Base-by-base conservation (phyloP, 2,113 vertebrate genomes). In the Mobula hypostoma region DNA sequence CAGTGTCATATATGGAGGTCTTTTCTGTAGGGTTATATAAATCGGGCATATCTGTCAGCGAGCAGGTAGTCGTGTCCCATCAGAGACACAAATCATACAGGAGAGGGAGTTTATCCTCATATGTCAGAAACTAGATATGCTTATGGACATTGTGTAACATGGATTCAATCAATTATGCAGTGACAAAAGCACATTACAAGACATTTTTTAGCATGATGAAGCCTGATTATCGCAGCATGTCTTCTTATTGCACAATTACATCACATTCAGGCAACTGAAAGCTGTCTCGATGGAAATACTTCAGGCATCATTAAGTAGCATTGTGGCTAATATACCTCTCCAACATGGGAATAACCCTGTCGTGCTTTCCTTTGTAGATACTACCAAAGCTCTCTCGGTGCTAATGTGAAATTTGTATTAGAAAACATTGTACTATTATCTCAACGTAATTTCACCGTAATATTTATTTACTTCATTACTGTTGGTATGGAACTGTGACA, bases 161-260 rank as follows among this genome's bases (percentile, higher is more conserved):
- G 58, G 58, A 88, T 88, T 88, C 85, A 88, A 66, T 66, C 85
- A 88, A 88, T 88, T 88, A 32, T 88, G 58, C 29, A 66, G 85
- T 32, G n/a, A 63, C 85, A 66, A 88, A 66, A 88, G 61, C n/a
- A 32, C 29, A 66, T 88, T 88, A 88, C 85, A 66, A 66, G 61
- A 32, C 61, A 32, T 88, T 88, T 63, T 66, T n/a, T 88, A 32
- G 61, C 15, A 15, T 66, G 85, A 88, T 66, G 85, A 88, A 88
- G 85, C 85, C 61, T 88, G 29, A 66, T 66, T 88, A 66, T 88
- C 29, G 27, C 85, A 32, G 61, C 29, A 32, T 32, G 58, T 88
- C 85, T 88, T 88, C 83, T 88, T 88, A 88, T 63, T 88, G 61
- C 58, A 66, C 85, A 32, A 88, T 88, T 88, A 32, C 6, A n/a